phyloP scores from a whole-genome alignment of 2,888 invertebrate genomes.

The Ptilodon capucinus region DNA sequence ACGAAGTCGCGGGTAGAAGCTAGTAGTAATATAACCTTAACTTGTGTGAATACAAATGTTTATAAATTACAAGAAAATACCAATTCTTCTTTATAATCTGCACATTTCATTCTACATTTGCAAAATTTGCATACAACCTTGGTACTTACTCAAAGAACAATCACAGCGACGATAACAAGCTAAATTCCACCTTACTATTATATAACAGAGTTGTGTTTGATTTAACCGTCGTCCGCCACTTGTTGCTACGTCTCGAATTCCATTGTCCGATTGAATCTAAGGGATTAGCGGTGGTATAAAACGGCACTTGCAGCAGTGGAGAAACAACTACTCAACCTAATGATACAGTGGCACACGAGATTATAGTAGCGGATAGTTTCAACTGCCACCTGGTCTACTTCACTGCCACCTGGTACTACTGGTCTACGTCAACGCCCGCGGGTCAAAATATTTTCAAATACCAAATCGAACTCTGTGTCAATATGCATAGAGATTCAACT shows the following conservation, averaged over 20 bases:
- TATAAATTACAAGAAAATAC: too few species aligned
- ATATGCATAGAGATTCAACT: too few species aligned
- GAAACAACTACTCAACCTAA: conserved; percentile 9
- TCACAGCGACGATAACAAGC: not conserved
- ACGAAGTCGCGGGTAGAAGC: too few species aligned
- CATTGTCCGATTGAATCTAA: conserved; percentile 41
- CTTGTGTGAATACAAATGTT: too few species aligned
- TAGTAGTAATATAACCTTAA: too few species aligned
- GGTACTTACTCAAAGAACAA: not conserved
- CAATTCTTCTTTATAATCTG: too few species aligned
- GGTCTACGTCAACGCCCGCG: too few species aligned
- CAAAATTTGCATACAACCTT: conserved; percentile 17
- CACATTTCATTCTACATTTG: conserved; percentile 7
- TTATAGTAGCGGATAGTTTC: not conserved
- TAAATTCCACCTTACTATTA: conserved; percentile 5
- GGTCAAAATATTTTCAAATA: too few species aligned
- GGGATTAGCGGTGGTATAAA: conserved; percentile 36
- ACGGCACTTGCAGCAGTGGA: conserved; percentile 11
- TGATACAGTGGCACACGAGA: too few species aligned
- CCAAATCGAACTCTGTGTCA: too few species aligned
- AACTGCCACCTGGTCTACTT: too few species aligned
- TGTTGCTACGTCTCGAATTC: conserved; percentile 33
- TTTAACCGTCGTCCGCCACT: conserved; percentile 17
- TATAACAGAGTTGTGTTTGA: conserved; percentile 10
- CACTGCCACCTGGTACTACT: too few species aligned